phyloP scores from a whole-genome alignment of 2,797 vertebrate genomes.

The Scleropages formosus region DNA sequence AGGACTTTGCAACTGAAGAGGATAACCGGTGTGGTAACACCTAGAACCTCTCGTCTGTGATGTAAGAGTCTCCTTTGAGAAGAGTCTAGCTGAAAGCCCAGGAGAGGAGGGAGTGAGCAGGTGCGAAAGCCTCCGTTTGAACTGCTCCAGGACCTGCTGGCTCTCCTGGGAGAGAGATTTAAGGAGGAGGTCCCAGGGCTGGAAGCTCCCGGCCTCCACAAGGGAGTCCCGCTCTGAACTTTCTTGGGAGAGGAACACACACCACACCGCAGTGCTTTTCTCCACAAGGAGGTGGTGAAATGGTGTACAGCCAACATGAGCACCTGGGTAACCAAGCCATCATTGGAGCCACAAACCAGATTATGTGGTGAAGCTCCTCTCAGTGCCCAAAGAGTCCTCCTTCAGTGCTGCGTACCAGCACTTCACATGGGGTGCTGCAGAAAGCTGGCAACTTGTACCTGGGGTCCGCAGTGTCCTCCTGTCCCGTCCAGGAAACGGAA shows the following conservation, averaged over 20 bases:
- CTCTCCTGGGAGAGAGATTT: constrained; percentile 27
- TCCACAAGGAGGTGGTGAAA: no score
- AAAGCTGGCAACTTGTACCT: no score
- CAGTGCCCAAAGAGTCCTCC: no score
- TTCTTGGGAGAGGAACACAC: background rate
- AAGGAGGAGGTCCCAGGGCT: constrained; percentile 35
- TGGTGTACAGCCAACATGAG: no score
- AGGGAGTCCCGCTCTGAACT: background rate
- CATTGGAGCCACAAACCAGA: no score
- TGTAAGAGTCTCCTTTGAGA: constrained; percentile 28
- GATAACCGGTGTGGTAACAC: constrained; percentile 22
- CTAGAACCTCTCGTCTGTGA: constrained; percentile 23
- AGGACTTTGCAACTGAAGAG: constrained; percentile 26
- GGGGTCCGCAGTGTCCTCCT: no score
- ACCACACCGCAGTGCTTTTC: background rate
- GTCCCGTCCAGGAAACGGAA: no score
- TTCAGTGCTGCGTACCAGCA: background rate
- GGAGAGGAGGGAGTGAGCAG: constrained; percentile 16
- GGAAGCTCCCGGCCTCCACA: background rate
- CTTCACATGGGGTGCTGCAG: no score
- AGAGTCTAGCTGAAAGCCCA: constrained; percentile 24
- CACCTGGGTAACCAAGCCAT: no score
- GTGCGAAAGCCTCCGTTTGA: background rate
- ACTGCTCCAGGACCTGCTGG: background rate
- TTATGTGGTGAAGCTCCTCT: no score